Evolutionary conservation across 2,888 invertebrate genomes (phyloP), one percentile per base, ranked within the genome.

Genomic region (Elysia crispata): DNA sequence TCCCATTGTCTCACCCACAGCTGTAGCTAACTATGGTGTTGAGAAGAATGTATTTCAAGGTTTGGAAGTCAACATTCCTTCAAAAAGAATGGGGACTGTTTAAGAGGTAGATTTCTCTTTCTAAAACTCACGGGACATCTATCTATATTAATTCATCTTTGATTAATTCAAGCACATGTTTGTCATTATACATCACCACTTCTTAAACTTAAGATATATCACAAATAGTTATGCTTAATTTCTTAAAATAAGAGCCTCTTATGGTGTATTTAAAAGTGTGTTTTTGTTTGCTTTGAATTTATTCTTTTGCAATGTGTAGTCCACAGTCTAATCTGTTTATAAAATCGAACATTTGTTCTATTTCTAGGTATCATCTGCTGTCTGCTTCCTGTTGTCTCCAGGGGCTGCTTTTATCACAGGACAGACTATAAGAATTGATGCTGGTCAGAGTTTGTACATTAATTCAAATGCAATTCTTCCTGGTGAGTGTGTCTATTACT

Each of bases 351-450:
- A 41, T 41, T 11, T 41, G n/a, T 11, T 41, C 41, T 41, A 6
- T 11, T 11, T 41, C 41, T 84, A 91, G 90, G 85, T 93, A 31
- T 92, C 93, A 20, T 90, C 91, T 30, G 91, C 92, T 31, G 93
- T 93, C 0, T 92, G 92, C 83, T 93, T 92, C 86, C 89, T 93
- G 18, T 84, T 93, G 76, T 92, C 92, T 1, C 93, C 93, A 8
- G 93, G 92, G 3, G 92, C 93, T 33, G 88, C 92, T 18, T 93
- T 91, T 83, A 92, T 93, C 81, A 91, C 92, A 20, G 93, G 93
- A 0, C 91, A 91, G 78, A 92, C 92, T 18, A 23, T 93, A 1
- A 91, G 89, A 77, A 91, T 93, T 13, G 93, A 93, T 87, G 93
- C 91, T 70, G 93, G 90, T 8, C 89, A 90, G 41, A 91, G 92